Base-by-base conservation (phyloP, 2,888 invertebrate genomes). In the Drosophila paramelanica region DNA sequence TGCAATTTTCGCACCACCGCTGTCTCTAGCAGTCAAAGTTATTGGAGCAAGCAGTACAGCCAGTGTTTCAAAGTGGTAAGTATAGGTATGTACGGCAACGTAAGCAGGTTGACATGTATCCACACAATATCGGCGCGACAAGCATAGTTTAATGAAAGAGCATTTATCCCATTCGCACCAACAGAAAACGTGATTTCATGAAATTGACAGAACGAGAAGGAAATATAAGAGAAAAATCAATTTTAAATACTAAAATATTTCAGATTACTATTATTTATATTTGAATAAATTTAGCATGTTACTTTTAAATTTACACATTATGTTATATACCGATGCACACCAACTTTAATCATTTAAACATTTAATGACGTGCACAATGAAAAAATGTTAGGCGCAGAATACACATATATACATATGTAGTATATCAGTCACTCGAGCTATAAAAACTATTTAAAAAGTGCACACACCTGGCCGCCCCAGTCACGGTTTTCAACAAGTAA, bases 1-100 rank as follows among this genome's bases (percentile, higher is more conserved):
- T 90, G 88, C 88, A 91, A 91, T 90, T 91, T 91, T 91, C 84
- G 91, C 92, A 91, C 90, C 91, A 90, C 91, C 91, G 84, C 80
- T 73, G 78, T 59, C 53, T 52, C 69, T 67, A 67, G 47, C 67
- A 68, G 68, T 69, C 78, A 80, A 80, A 81, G 88, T 81, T 81
- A 81, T 81, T 79, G 77, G 89, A 83, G 87, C 75, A 80, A 84
- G 77, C 71, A 71, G 86, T 67, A 71, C 80, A 73, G 58, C 71
- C 73, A 79, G 82, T 66, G 73, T 66, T 52, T 58, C 58, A 66
- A 38, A 50, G 53, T 56, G 47, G 49, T 61, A 49, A 68, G 66
- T 67, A 64, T 67, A 59, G 53, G 67, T 57, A 56, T 66, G 67
- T 60, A 67, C 52, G 73, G 67, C 50, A 66, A 79, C 50, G 57